These are phyloP conservation scores for Hirudinaria manillensis DNA, from an alignment of 2,888 invertebrate genomes.

Conservation along the genomic window DNA sequence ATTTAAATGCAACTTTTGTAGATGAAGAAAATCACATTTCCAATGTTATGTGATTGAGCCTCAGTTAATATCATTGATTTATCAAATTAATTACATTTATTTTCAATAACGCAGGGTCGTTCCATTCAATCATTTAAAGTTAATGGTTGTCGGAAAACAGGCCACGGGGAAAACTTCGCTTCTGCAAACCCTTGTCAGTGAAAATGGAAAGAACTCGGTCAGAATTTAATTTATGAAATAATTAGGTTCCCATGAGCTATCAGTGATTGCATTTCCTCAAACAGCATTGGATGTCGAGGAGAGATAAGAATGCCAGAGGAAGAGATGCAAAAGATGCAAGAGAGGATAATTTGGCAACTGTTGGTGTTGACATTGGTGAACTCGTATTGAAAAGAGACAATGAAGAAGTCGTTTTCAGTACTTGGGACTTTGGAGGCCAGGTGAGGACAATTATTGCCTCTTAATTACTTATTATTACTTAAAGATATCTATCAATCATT, in stretches of 20 bases:
- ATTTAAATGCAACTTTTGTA: too few species aligned
- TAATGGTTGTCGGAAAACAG: conserved; percentile 82
- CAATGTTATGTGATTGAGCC: too few species aligned
- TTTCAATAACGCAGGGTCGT: conserved; percentile 61
- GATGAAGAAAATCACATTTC: too few species aligned
- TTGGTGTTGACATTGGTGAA: conserved; percentile 92
- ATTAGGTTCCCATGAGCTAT: background rate
- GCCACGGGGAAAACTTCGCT: conserved; percentile 80
- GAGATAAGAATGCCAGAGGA: conserved; percentile 37
- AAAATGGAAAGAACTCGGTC: conserved; percentile 64
- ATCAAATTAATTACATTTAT: background rate
- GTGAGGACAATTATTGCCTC: conserved; percentile 41
- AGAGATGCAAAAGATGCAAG: conserved; percentile 36
- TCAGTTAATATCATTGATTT: background rate
- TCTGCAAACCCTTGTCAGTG: conserved; percentile 66
- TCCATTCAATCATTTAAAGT: conserved; percentile 86
- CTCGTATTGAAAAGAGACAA: conserved; percentile 68
- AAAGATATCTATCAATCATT: too few species aligned
- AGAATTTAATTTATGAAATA: background rate
- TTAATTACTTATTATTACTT: background rate
- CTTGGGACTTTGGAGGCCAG: conserved; percentile 99
- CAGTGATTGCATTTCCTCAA: too few species aligned
- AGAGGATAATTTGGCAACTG: conserved; percentile 77
- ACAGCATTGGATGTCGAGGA: conserved; percentile 40
- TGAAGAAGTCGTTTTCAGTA: conserved; percentile 59